Evolutionary conservation across 2,113 vertebrate species (phyloP), one percentile per base, ranked within the genome.

Genomic region (Oriolus oriolus): DNA sequence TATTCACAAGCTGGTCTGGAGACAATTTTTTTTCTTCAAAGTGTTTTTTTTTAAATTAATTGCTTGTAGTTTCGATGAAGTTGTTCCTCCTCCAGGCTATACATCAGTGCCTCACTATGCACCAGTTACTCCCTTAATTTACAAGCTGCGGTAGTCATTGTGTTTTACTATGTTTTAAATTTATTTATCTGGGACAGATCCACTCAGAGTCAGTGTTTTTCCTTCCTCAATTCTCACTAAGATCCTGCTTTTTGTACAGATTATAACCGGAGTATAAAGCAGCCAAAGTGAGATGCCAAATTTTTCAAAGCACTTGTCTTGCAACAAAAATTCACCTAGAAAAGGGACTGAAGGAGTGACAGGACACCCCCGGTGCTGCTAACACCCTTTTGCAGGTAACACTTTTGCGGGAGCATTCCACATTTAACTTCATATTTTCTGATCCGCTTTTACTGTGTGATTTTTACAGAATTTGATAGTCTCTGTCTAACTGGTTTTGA

Each of bases 11-110:
- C 91, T 92, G 77, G 68, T 95, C 88, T 96, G 93, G 89, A 97
- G 93, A 95, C 77, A 95, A 79, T 96, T 96, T 96, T 84, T 79
- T 86, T 96, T 42, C 91, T 95, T 97, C 87, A 93, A 95, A 96
- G 75, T 91, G 54, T 54, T 95, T 92, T 84, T 74, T 73, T 37
- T 30, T 0, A 12, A 47, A 87, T 90, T 3, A 94, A 85, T 94
- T 92, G 42, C 91, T 96, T 95, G 93, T 95, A 93, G 65, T 95
- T 95, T 68, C 9, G 41, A 77, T 93, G 66, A 89, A 95, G 42
- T 63, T 91, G 17, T 81, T 92, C 82, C 57, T 96, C 77, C 87
- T 97, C 75, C 91, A 83, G 93, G 87, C 93, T 91, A 73, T 85
- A 56, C 56, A 95, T 82, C 73, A 88, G 82, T 94, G 94, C 69